A percentile compares a stretch with the other conserved stretches of the same genome.
Evolutionary conservation across 2,797 vertebrate genomes (phyloP).

Genomic region (Limnodromus scolopaceus): DNA sequence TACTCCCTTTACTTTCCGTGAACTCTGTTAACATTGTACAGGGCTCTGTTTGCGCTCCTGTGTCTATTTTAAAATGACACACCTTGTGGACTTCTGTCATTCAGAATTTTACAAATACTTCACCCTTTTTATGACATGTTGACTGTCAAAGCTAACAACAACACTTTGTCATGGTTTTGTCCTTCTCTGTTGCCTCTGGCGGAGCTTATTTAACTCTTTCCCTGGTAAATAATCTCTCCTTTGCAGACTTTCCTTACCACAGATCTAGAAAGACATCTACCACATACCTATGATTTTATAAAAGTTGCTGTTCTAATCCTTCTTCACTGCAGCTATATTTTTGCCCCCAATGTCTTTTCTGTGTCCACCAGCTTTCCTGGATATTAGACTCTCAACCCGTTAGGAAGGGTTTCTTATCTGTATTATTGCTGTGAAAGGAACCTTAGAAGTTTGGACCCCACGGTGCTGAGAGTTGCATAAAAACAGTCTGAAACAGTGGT

Average conservation of each 20-base stretch:
- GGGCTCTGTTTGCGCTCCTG: constrained; percentile 22
- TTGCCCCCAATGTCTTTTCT: not conserved
- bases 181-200: not conserved
- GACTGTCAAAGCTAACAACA: not conserved
- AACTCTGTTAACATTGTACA: constrained; percentile 43
- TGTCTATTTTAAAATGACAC: constrained; percentile 68
- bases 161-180: constrained; percentile 8
- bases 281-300: not conserved
- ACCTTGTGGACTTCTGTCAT: constrained; percentile 49
- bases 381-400: not conserved
- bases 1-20: constrained; percentile 52
- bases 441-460: not conserved
- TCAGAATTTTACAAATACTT: constrained; percentile 68
- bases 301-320: not conserved
- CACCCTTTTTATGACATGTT: constrained; percentile 24
- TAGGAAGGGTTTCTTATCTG: constrained; percentile 1
- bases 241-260: not conserved
- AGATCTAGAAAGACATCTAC: not conserved
- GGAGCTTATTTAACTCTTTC: not conserved
- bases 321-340: not conserved
- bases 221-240: not conserved
- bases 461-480: not conserved
- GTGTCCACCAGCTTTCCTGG: not conserved
- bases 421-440: not conserved
- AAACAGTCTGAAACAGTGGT: not conserved